A percentile compares a stretch with the other conserved stretches of the same genome.
Evolutionary conservation across 2,888 invertebrate species (phyloP).

Genomic region (Conus canariensis): DNA sequence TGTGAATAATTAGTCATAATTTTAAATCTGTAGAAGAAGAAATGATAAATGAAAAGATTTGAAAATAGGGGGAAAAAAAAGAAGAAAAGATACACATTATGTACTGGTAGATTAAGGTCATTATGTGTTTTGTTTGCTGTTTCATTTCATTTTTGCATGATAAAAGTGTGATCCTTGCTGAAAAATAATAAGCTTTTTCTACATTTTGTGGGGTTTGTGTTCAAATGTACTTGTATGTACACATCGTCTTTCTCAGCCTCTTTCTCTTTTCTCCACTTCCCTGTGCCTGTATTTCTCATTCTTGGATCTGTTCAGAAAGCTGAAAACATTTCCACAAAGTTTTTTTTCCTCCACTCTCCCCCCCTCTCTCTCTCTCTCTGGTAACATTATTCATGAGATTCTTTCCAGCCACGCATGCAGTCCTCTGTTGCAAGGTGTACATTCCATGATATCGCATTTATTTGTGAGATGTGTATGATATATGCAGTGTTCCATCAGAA

Average conservation of each 20-base stretch:
- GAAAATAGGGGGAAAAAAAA: not conserved
- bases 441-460: no score
- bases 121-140: slow-evolving; percentile 1
- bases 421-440: no score
- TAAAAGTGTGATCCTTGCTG: not conserved
- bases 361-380: no score
- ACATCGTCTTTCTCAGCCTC: not conserved
- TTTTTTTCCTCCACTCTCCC: no score
- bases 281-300: not conserved
- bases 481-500: no score
- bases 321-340: no score
- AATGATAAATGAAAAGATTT: no score
- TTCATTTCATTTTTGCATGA: not conserved
- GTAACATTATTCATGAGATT: no score
- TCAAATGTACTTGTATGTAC: not conserved
- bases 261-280: not conserved
- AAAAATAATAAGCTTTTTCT: not conserved
- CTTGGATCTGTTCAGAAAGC: not conserved
- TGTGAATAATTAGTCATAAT: not conserved
- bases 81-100: not conserved
- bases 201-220: not conserved
- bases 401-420: no score
- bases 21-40: no score
- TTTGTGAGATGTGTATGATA: no score
- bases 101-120: not conserved